Evolutionary conservation across 2,888 invertebrate genomes (phyloP), one percentile per base, ranked within the genome.

Genomic region (Asteroscopus sphinx): DNA sequence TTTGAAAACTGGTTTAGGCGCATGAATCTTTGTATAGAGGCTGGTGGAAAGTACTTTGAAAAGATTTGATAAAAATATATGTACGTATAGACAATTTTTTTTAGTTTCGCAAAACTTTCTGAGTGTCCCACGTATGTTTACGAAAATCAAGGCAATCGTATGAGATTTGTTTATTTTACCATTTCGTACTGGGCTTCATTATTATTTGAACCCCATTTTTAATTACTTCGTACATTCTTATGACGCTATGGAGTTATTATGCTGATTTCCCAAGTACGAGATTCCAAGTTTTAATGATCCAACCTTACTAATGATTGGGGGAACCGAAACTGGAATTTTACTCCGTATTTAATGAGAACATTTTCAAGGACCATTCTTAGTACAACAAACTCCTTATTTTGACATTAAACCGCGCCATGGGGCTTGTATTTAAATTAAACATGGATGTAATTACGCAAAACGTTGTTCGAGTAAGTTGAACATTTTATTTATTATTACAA

Each of bases 241-340:
- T 35, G 30, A 25, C 2, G 3, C 21, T 9, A 16, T 32, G 7
- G 37, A 28, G 40, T 56, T n/a, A 33, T 46, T 56, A 28, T 37
- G 25, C 13, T 54, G 41, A 58, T 55, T 61, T 25, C 30, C 25
- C 36, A 17, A 56, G 55, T 40, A 46, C 45, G 44, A 40, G 68
- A 76, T 76, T 60, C 67, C 59, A 57, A 70, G 66, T 78, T 80
- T 80, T 84, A 84, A 84, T 71, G 76, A 81, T 56, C 63, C 36
- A 48, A 51, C 44, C 63, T 32, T 47, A 15, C 61, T 74, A 76
- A 81, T 82, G 77, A 78, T 79, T 73, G 68, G 54, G 70, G 68
- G 54, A 76, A 70, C 67, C 64, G 49, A 61, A 69, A 82, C 77
- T 73, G 73, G 73, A 77, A 77, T 82, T 73, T 57, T 58, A 52